Base-by-base conservation (phyloP, 2,113 vertebrate genomes). In the Cephalopterus ornatus region DNA sequence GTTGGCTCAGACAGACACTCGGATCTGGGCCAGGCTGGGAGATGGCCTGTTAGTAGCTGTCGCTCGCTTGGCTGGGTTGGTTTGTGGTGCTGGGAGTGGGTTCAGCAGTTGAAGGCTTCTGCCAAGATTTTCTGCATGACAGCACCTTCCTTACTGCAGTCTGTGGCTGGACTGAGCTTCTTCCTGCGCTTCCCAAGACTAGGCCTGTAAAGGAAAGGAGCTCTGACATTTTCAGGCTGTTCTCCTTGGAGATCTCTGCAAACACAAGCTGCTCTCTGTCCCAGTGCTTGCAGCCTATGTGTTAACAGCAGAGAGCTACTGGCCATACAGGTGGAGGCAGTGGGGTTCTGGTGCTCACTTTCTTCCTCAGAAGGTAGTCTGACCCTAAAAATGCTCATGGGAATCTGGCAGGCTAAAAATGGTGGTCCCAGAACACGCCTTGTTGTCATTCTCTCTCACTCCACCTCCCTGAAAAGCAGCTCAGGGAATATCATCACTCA, bases 11-110 rank as follows among this genome's bases (percentile, higher is more conserved):
- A 2, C 72, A 44, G 55, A 1, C 9, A 24, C 56, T 92, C 12
- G 85, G 92, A 91, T 77, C 49, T 8, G 63, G 94, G 92, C 94
- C 95, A 95, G 89, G 83, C 83, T 92, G 92, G 71, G 91, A 93
- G 93, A 91, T 93, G 89, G 96, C 92, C 93, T 85, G 95, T 95
- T 97, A 95, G 94, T 41, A 83, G 85, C 95, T 97, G 95, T 96
- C 93, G 15, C 83, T 94, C 11, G 5, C 86, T 77, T 94, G 68
- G 66, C 83, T 92, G 88, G 55, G 44, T 23, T 71, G 78, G 78
- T 93, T 91, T 24, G 80, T 80, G 84, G 81, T 84, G 65, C 80
- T 78, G 91, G 82, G 47, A 92, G 89, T 92, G 26, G 80, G 79
- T 83, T 95, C 78, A 77, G 77, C 41, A 78, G 50, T 12, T 3